Evolutionary conservation across 2,888 invertebrate genomes (phyloP).

Genomic region (Chorisops tibialis): DNA sequence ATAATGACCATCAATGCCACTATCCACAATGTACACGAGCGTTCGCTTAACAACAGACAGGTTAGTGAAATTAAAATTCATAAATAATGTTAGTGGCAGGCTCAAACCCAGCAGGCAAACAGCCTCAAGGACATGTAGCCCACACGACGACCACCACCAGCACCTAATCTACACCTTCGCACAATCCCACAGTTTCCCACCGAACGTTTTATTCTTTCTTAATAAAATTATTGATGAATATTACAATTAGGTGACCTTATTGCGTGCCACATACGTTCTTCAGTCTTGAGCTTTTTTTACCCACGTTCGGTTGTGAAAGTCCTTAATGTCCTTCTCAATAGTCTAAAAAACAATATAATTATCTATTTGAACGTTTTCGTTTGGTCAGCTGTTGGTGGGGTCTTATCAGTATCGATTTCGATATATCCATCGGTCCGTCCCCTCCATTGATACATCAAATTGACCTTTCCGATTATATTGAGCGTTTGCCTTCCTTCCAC

Average conservation of each 20-base stretch:
- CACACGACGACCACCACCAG: neutral
- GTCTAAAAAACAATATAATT: neutral
- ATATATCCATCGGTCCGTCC: neutral
- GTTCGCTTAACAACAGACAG: too few species aligned
- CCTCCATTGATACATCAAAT: neutral
- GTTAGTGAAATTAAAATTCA: slow-evolving; percentile 4
- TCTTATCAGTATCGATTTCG: neutral
- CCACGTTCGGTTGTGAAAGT: neutral
- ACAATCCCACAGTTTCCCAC: neutral
- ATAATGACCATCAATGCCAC: too few species aligned
- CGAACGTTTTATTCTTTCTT: neutral
- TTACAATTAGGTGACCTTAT: slow-evolving; percentile 9
- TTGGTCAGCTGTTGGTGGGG: neutral
- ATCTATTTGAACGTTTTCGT: neutral
- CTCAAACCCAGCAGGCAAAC: neutral
- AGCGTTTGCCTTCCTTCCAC: neutral
- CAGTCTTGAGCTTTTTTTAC: slow-evolving; percentile 3
- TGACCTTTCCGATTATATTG: neutral
- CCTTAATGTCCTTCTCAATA: neutral
- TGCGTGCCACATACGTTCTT: slow-evolving; percentile 17
- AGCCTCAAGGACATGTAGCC: slow-evolving; percentile 14
- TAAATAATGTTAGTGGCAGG: slow-evolving; percentile 13
- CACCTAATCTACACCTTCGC: neutral
- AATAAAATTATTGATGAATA: slow-evolving; percentile 13
- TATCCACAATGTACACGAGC: too few species aligned